Conservation (phyloP, 2,113 vertebrate species). For the Dicrurus megarhynchus region DNA sequence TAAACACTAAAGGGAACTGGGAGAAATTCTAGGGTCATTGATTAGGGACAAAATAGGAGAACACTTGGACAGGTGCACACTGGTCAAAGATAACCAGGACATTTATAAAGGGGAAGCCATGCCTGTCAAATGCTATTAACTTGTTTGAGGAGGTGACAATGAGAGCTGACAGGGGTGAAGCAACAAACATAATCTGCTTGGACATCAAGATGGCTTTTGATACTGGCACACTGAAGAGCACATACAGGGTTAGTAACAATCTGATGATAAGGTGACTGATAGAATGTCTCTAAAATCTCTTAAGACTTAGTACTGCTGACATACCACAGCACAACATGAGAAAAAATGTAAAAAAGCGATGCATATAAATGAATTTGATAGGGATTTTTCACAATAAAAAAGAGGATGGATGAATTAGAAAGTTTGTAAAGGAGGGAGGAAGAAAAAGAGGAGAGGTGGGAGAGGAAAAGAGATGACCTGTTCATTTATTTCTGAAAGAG, state of each 20-base stretch:
- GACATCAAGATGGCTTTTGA: conserved; percentile 66
- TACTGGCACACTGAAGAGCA: conserved; percentile 29
- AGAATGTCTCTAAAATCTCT: conserved; percentile 21
- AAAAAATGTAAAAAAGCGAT: not conserved
- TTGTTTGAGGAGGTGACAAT: conserved; percentile 70
- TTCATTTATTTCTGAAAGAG: not conserved
- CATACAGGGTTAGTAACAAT: conserved; percentile 33
- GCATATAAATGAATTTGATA: not conserved
- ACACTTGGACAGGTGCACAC: conserved; percentile 51
- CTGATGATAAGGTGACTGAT: conserved; percentile 7
- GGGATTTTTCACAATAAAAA: not conserved
- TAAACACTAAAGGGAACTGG: conserved; percentile 8
- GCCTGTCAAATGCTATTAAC: conserved; percentile 69
- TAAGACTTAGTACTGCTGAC: not conserved
- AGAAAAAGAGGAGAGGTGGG: not conserved
- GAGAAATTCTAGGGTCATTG: conserved; percentile 45
- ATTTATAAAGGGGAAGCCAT: conserved; percentile 66
- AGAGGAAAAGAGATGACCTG: not conserved
- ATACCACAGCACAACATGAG: not conserved
- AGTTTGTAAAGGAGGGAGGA: not conserved
- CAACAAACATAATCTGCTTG: conserved; percentile 68
- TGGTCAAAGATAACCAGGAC: conserved; percentile 48
- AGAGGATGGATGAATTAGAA: not conserved
- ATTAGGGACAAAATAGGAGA: conserved; percentile 46
- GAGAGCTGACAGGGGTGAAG: conserved; percentile 63